Evolutionary conservation across 2,797 vertebrate species (phyloP).

Genomic region (Epinephelus awoara): DNA sequence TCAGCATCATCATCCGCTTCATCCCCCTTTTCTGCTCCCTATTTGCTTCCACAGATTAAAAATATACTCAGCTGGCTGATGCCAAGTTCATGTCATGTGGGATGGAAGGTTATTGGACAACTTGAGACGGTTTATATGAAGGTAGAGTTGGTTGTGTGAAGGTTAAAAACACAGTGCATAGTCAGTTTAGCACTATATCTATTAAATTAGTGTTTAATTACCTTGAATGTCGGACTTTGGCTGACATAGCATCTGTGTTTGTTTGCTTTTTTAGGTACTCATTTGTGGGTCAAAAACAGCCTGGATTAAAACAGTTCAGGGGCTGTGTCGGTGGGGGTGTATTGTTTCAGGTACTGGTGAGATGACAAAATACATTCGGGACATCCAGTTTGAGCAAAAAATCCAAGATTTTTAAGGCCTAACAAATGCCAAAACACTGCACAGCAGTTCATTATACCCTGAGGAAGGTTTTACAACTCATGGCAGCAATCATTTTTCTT

Average conservation of each 20-base stretch:
- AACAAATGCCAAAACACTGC: background rate
- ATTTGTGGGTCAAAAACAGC: background rate
- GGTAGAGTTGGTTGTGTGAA: background rate
- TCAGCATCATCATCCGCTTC: constrained; percentile 38
- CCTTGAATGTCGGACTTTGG: background rate
- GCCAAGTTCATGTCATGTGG: constrained; percentile 2
- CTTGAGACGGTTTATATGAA: background rate
- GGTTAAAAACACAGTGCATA: background rate
- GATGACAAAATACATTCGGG: background rate
- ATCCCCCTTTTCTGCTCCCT: constrained; percentile 25
- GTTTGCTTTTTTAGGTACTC: background rate
- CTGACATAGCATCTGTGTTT: background rate
- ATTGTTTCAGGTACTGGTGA: background rate
- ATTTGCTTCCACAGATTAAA: constrained; percentile 23
- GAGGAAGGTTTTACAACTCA: background rate
- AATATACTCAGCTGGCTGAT: background rate
- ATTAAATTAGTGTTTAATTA: constrained; percentile 3
- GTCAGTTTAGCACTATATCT: background rate
- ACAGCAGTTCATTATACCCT: background rate
- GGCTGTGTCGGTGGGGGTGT: background rate
- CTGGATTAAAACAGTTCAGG: background rate
- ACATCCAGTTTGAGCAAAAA: background rate
- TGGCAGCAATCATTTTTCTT: background rate
- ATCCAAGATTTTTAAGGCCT: background rate
- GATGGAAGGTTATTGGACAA: constrained; percentile 23